These are phyloP conservation scores for Microctenopoma lineatum DNA, from an alignment of 2,797 vertebrate species.

Conservation along the genomic window DNA sequence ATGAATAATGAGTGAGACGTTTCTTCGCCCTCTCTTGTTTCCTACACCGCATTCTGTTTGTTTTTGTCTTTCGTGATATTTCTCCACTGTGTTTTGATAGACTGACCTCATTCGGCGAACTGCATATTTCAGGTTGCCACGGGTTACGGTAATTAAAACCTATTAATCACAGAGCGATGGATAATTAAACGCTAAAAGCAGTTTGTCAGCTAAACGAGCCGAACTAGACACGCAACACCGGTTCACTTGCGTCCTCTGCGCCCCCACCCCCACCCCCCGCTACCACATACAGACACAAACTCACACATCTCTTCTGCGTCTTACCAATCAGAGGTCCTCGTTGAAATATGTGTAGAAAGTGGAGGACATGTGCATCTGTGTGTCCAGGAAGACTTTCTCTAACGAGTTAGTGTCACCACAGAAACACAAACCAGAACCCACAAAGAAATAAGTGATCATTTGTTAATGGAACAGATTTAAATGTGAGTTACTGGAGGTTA, in stretches of 20 bases:
- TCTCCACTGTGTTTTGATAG: conserved; percentile 40
- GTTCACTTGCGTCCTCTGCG: conserved; percentile 22
- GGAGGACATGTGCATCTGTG: conserved; percentile 11
- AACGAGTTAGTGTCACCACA: conserved; percentile 65
- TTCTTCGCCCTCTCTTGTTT: background rate
- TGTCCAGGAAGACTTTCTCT: conserved; percentile 46
- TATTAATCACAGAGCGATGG: conserved; percentile 77
- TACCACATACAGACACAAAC: conserved; percentile 12
- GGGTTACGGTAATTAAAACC: conserved; percentile 80
- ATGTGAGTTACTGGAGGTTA: conserved; percentile 4
- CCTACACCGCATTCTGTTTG: conserved; percentile 25
- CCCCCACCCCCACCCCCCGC: background rate
- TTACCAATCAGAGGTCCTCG: conserved; percentile 37
- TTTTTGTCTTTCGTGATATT: conserved; percentile 37
- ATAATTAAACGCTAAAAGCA: conserved; percentile 81
- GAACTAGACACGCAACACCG: conserved; percentile 64
- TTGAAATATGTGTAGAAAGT: conserved; percentile 48
- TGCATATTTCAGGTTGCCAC: conserved; percentile 67
- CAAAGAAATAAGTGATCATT: conserved; percentile 3
- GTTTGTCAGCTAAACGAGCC: conserved; percentile 76
- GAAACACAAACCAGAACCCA: conserved; percentile 47
- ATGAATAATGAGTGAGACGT: conserved; percentile 14
- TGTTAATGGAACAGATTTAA: conserved; percentile 17
- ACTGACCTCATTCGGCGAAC: conserved; percentile 60
- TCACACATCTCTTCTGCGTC: conserved; percentile 26